Percentiles rank a stretch among this genome's conserved stretches.
Evolutionary conservation across 2,113 vertebrate genomes (phyloP).

Genomic region (Cryptoleucopteryx plumbea): DNA sequence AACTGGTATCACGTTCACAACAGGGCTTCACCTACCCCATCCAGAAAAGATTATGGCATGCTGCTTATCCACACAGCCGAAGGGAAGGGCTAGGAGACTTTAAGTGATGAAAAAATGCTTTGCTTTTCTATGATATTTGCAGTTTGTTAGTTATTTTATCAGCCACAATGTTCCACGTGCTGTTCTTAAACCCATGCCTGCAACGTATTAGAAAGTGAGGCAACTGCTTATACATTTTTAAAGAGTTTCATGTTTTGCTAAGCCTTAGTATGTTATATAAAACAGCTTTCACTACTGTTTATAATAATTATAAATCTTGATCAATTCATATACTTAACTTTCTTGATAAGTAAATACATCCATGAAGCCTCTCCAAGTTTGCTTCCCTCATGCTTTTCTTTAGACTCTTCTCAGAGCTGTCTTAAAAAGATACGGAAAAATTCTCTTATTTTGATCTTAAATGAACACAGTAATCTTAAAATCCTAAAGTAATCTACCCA

Average conservation of each 20-base stretch:
- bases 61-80: neutral
- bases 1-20: neutral
- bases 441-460: neutral
- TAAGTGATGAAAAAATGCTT: neutral
- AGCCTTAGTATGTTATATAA: neutral
- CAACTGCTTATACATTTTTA: neutral
- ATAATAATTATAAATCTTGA: neutral
- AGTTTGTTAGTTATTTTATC: neutral
- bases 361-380: neutral
- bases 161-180: neutral
- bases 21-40: neutral
- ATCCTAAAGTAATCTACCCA: neutral
- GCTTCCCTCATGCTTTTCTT: neutral
- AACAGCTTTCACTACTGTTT: neutral
- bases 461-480: neutral
- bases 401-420: neutral
- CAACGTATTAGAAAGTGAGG: fast-evolving
- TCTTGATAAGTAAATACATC: neutral
- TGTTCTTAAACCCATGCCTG: neutral
- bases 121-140: neutral
- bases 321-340: neutral
- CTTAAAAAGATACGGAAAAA: neutral
- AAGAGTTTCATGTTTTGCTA: neutral
- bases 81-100: neutral
- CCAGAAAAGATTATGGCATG: neutral